Percentiles rank a stretch among this genome's conserved stretches.
phyloP scores from a whole-genome alignment of 2,888 invertebrate genomes.

The Erebia ligea region DNA sequence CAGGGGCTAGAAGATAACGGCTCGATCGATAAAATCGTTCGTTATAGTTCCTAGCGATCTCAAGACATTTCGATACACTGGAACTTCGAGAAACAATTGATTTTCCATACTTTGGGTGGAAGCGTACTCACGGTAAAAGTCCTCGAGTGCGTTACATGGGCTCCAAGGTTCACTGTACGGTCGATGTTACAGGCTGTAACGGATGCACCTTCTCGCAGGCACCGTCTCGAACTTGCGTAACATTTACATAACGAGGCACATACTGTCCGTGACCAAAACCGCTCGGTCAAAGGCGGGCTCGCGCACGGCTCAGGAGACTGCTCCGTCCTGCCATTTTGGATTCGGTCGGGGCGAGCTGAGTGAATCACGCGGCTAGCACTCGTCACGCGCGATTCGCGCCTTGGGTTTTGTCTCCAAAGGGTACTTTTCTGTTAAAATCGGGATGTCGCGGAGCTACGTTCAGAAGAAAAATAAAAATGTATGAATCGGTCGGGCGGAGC shows the following conservation, averaged over 20 bases:
- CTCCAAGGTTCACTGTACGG: slow-evolving; percentile 60
- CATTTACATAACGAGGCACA: slow-evolving; percentile 78
- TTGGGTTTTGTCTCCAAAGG: slow-evolving; percentile 41
- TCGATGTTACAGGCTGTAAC: slow-evolving; percentile 56
- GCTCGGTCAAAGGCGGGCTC: slow-evolving; percentile 60
- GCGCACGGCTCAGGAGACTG: slow-evolving; percentile 57
- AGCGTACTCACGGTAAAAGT: slow-evolving; percentile 64
- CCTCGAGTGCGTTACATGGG: slow-evolving; percentile 68
- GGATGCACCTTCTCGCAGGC: slow-evolving; percentile 64
- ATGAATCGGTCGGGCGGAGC: slow-evolving; percentile 74
- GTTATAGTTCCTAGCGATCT: slow-evolving; percentile 29
- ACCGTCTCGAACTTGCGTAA: slow-evolving; percentile 75
- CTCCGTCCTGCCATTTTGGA: slow-evolving; percentile 73
- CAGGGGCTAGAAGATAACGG: slow-evolving; percentile 55
- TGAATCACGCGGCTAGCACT: slow-evolving; percentile 41
- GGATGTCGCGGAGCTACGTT: slow-evolving; percentile 62
- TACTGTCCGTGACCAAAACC: slow-evolving; percentile 58
- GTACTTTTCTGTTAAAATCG: slow-evolving; percentile 55
- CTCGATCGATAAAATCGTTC: slow-evolving; percentile 66
- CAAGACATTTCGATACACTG: slow-evolving; percentile 26
- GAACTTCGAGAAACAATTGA: slow-evolving; percentile 39
- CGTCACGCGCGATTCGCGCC: slow-evolving; percentile 30
- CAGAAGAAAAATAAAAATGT: slow-evolving; percentile 77
- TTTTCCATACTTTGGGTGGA: slow-evolving; percentile 36
- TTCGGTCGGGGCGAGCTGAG: slow-evolving; percentile 49